Evolutionary conservation across 1,140 invertebrate species (phyloP).

Genomic region (Ceratina australensis): DNA sequence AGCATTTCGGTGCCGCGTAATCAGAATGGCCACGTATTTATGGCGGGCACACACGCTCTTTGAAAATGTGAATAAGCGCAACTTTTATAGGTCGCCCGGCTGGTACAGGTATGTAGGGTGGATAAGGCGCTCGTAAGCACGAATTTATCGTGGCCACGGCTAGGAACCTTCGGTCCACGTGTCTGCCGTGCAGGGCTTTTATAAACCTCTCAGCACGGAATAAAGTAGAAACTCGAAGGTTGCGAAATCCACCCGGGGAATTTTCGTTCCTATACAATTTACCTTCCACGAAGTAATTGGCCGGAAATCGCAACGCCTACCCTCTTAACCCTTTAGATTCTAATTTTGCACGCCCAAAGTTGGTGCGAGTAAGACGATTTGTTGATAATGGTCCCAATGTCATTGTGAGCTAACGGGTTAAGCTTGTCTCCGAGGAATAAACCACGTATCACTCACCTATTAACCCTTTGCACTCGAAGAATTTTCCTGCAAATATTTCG

Average conservation of each 20-base stretch:
- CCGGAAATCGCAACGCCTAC: slow-evolving; percentile 2
- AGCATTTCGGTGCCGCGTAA: slow-evolving; percentile 5
- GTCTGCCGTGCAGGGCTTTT: neutral
- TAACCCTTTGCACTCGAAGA: too few relatives aligned
- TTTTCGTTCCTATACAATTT: slow-evolving; percentile 28
- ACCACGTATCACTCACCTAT: too few relatives aligned
- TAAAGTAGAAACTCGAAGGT: slow-evolving; percentile 11
- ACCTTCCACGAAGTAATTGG: slow-evolving; percentile 8
- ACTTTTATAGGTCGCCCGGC: slow-evolving; percentile 12
- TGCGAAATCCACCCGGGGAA: slow-evolving; percentile 4
- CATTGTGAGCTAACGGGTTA: too few relatives aligned
- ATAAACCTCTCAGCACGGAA: slow-evolving; percentile 34
- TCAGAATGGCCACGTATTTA: slow-evolving; percentile 21
- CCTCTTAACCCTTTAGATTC: neutral
- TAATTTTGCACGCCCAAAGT: too few relatives aligned
- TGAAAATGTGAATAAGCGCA: slow-evolving; percentile 29
- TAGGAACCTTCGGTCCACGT: neutral
- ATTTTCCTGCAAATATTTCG: too few relatives aligned
- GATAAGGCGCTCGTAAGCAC: slow-evolving; percentile 9
- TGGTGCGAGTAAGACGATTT: too few relatives aligned
- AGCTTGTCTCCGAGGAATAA: too few relatives aligned
- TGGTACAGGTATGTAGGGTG: neutral
- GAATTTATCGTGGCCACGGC: slow-evolving; percentile 23
- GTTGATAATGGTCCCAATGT: too few relatives aligned
- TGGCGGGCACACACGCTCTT: slow-evolving; percentile 11